Evolutionary conservation across 2,888 invertebrate genomes (phyloP).

Genomic region (Cerastis leucographa): DNA sequence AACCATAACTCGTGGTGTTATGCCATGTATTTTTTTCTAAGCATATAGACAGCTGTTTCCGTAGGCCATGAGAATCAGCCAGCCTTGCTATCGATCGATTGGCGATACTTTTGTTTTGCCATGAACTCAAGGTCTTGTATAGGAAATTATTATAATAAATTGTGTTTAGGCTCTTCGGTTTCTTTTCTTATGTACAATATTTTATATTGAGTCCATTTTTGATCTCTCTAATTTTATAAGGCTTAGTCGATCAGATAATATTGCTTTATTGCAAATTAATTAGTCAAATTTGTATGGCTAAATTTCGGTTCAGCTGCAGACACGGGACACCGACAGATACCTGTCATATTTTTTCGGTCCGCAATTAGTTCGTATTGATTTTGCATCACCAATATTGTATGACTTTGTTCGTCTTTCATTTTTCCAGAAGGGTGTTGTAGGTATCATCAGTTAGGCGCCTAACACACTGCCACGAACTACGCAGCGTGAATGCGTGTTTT

Average conservation of each 20-base stretch:
- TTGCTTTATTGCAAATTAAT: not conserved
- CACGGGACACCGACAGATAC: not conserved
- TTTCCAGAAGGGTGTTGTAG: no score
- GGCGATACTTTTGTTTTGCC: slow-evolving; percentile 13
- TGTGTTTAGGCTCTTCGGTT: not conserved
- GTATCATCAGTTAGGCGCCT: no score
- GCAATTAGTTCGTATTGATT: not conserved
- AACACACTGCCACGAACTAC: no score
- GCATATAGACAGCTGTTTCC: not conserved
- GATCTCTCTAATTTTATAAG: not conserved
- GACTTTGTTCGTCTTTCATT: not conserved
- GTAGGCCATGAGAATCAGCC: not conserved
- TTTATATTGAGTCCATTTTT: not conserved
- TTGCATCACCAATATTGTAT: not conserved
- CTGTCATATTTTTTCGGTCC: not conserved
- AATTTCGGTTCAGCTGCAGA: not conserved
- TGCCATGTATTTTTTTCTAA: not conserved
- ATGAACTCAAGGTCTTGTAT: slow-evolving; percentile 20
- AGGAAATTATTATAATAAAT: not conserved
- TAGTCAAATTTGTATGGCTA: not conserved
- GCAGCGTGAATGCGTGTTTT: no score
- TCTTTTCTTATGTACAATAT: not conserved
- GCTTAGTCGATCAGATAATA: no score
- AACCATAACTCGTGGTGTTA: no score
- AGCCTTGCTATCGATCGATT: slow-evolving; percentile 21